Conservation (phyloP, 2,113 vertebrate genomes). For the Rana temporaria region DNA sequence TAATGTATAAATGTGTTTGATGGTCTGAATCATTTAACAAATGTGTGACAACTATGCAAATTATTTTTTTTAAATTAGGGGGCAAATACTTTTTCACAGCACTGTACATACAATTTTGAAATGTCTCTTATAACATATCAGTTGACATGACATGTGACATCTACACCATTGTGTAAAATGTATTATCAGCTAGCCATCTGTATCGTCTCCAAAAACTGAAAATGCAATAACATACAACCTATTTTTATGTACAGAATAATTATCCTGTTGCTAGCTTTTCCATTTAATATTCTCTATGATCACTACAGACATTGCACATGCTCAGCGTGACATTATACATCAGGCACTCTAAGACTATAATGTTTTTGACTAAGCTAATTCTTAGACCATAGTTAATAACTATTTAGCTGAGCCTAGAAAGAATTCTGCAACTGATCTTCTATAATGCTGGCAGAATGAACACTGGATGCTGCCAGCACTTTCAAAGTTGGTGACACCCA, state of each 20-base stretch:
- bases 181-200: no score
- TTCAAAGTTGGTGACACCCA: conserved; percentile 53
- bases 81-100: no score
- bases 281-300: conserved; percentile 25
- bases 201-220: no score
- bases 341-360: conserved; percentile 61
- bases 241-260: conserved; percentile 13
- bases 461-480: conserved; percentile 65
- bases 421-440: conserved; percentile 68
- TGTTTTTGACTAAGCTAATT: conserved; percentile 69
- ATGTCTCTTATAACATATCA: no score
- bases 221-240: no score
- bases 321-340: conserved; percentile 67
- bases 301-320: conserved; percentile 58
- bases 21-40: no score
- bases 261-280: conserved; percentile 7
- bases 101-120: no score
- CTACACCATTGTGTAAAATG: no score
- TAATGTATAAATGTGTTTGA: no score
- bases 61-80: no score
- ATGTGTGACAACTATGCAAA: no score
- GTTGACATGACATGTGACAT: no score
- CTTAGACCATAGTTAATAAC: conserved; percentile 71
- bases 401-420: conserved; percentile 67
- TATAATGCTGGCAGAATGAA: conserved; percentile 72